These are phyloP conservation scores for Cettia cetti DNA, from an alignment of 2,113 vertebrate species.

Conservation along the genomic window DNA sequence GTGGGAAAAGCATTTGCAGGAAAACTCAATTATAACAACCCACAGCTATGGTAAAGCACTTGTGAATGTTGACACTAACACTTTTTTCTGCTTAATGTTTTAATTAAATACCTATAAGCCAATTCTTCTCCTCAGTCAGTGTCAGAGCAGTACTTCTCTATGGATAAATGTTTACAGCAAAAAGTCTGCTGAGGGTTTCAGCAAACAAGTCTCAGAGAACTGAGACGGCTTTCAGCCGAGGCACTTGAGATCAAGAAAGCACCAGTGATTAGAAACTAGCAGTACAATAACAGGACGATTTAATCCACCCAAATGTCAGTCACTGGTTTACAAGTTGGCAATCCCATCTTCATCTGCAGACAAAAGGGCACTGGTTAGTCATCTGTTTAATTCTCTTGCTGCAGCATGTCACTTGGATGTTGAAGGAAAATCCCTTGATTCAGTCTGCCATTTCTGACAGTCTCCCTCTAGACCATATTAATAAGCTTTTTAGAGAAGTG, in stretches of 20 bases:
- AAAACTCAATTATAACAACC: constrained; percentile 74
- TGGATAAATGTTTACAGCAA: constrained; percentile 79
- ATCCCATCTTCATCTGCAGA: constrained; percentile 76
- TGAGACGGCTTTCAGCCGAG: constrained; percentile 64
- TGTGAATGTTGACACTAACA: constrained; percentile 75
- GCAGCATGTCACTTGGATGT: constrained; percentile 77
- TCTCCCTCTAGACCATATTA: constrained; percentile 81
- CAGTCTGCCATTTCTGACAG: constrained; percentile 82
- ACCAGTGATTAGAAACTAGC: constrained; percentile 72
- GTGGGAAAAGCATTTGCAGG: constrained; percentile 47
- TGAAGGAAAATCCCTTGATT: constrained; percentile 83
- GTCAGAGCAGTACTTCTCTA: constrained; percentile 70
- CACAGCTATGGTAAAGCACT: constrained; percentile 66
- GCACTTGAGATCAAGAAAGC: constrained; percentile 74
- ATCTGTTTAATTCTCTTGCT: constrained; percentile 81
- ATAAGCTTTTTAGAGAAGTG: constrained; percentile 77
- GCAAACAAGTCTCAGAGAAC: constrained; percentile 73
- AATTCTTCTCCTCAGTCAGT: constrained; percentile 69
- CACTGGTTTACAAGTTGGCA: constrained; percentile 76
- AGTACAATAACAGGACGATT: constrained; percentile 69
- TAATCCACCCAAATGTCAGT: constrained; percentile 84
- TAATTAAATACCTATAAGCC: constrained; percentile 85
- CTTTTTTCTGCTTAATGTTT: constrained; percentile 79
- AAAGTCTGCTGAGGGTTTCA: constrained; percentile 72
- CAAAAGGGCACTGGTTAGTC: constrained; percentile 83